Evolutionary conservation across 2,888 invertebrate genomes (phyloP).

Genomic region (Diogma glabrata): DNA sequence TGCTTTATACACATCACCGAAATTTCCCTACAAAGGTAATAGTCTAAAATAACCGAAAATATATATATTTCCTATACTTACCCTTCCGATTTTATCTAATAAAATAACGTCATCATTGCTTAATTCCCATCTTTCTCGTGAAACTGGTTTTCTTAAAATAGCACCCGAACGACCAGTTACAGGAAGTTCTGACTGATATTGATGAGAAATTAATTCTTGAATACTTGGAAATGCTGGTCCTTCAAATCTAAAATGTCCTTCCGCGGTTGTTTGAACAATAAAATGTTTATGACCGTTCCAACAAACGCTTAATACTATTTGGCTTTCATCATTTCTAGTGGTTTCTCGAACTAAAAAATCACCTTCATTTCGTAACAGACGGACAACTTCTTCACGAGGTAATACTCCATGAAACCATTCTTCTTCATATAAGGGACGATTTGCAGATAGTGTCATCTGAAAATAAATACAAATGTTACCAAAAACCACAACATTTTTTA

Average conservation of each 20-base stretch:
- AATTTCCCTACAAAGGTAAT: conserved; percentile 79
- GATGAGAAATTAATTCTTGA: conserved; percentile 81
- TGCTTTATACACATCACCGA: conserved; percentile 94
- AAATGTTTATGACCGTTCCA: conserved; percentile 97
- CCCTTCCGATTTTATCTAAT: conserved; percentile 86
- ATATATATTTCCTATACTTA: conserved; percentile 39
- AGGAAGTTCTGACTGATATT: conserved; percentile 72
- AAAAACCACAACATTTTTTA: too few species aligned
- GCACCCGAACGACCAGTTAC: conserved; percentile 90
- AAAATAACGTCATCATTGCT: conserved; percentile 90
- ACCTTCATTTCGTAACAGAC: conserved; percentile 81
- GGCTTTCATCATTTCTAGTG: conserved; percentile 79
- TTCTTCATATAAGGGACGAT: conserved; percentile 71
- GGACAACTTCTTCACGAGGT: conserved; percentile 89
- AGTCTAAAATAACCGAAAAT: conserved; percentile 2
- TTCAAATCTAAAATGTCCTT: conserved; percentile 88
- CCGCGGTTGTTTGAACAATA: conserved; percentile 87
- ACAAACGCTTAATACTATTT: conserved; percentile 87
- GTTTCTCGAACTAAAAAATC: conserved; percentile 92
- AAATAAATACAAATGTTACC: too few species aligned
- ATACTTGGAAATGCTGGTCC: conserved; percentile 89
- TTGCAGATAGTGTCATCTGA: conserved; percentile 38
- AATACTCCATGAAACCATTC: conserved; percentile 97
- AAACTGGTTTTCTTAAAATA: conserved; percentile 72
- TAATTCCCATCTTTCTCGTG: conserved; percentile 87